Evolutionary conservation across 1,140 invertebrate genomes (phyloP), one percentile per base, ranked within the genome.

Genomic region (Lutraria rhynchaena): DNA sequence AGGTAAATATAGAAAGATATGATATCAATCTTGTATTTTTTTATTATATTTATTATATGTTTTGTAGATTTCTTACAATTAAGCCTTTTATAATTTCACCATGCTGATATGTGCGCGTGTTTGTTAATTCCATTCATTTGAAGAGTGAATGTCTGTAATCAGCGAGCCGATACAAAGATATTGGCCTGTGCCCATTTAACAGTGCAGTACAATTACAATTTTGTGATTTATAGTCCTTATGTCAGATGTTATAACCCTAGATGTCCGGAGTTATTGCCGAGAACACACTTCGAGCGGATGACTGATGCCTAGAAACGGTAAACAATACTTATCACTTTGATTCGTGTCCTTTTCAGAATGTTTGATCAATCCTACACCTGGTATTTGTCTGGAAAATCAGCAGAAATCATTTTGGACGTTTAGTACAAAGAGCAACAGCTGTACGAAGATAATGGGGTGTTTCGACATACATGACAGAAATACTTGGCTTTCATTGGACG

Each of bases 391-490:
- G 22, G 76, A 80, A n/a, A 80, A 61, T 37, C 76, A 80, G 31
- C 60, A 63, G 27, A 65, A 67, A 27, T 69, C 76, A 33, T 80
- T 80, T 22, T 80, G 76, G 76, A 80, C 63, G 24, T 80, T 80
- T 51, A 67, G 60, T 22, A 80, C 76, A 7, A 80, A 80, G 63
- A 80, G 61, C 17, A 80, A 80, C 76, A 69, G 63, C 13, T 80
- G 76, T 41, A 80, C 76, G 17, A 33, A 63, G 29, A 80, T 80
- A 46, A 58, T 67, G 53, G 76, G 76, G 7, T 80, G 76, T 44
- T 80, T 69, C 55, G 65, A 80, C 44, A 80, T 80, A 13, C 76
- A 80, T 33, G 76, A 80, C 37, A 44, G 76, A 27, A 80, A 80
- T 35, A 80, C 76, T 0, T 80, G 76, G 76, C 41, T 80, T 0